Base-by-base conservation (phyloP, 2,797 vertebrate genomes). In the Taeniopygia guttata region DNA sequence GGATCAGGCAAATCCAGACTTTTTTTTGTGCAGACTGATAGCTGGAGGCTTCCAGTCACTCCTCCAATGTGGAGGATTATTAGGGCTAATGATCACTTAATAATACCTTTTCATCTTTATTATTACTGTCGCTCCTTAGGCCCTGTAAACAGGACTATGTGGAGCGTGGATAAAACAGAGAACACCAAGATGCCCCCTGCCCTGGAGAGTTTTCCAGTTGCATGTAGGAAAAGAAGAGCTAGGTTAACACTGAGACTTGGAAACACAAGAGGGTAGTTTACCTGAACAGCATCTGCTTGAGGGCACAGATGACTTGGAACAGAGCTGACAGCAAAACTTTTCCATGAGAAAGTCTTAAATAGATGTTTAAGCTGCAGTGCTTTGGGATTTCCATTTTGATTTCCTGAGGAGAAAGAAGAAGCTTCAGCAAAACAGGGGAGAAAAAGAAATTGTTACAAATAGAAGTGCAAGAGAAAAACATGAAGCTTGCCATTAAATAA, bases 291-390 rank as follows among this genome's bases (percentile, higher is more conserved):
- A 7, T 72, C 45, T 85, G 30, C 66, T 54, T 6, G 7, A 42
- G 48, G 16, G 67, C 36, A 34, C 15, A 45, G 13, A 43, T 25
- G 4, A 16, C 30, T 92, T 63, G 45, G 52, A 74, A 89, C 52
- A 77, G 42, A 92, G 20, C 42, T 76, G 36, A 59, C 22, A 45
- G 38, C 7, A 79, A 76, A 9, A 7, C 8, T 46, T 67, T 77
- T 72, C 13, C 1, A 46, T 25, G 6, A 74, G 19, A 83, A 92
- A 67, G 29, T 51, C 30, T 70, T 59, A 76, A 78, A 43, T 34
- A 66, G 2, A 10, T 2, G 0, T 42, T 76, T 2, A 3, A 40
- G 36, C 17, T 68, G 30, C 7, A 49, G 1, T 36, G 8, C 60
- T 76, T 56, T 38, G 9, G 14, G 14, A 62, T 36, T 68, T 93